Base-by-base conservation (phyloP, 2,797 vertebrate genomes). In the Melopsittacus undulatus region DNA sequence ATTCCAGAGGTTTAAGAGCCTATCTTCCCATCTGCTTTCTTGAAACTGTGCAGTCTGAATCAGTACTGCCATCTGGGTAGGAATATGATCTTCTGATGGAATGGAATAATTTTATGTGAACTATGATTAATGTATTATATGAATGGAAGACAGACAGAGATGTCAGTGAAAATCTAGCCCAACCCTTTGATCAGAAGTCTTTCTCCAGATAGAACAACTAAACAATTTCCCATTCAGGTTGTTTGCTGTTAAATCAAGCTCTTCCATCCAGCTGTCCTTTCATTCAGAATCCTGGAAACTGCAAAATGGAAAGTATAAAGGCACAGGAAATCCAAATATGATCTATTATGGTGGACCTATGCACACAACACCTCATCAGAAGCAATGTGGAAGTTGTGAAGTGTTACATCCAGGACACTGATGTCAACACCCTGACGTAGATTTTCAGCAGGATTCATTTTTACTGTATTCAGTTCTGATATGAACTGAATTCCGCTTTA, bases 1-100 rank as follows among this genome's bases (percentile, higher is more conserved):
- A 87, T 85, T 96, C 89, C 90, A 90, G 88, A 91, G 83, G 89
- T 94, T 91, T 91, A 67, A 93, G 64, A 97, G 32, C 46, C 43
- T 95, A 40, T 90, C 23, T 91, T 90, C 49, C 73, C 80, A 87
- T 96, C 91, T 95, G 66, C 49, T 89, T 94, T 77, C 89, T 74
- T 92, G 75, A 87, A 94, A 79, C 63, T 87, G 16, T 82, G 62
- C 48, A 87, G 49, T 86, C 51, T 92, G 94, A 96, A 72, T 89
- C 7, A 12, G 59, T 63, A 83, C 43, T 95, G 48, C 89, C 89
- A 82, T 89, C 88, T 96, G 92, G 75, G 42, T 76, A 89, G 36
- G 64, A 96, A 83, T 64, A 59, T 45, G 54, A 85, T 89, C 11
- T 42, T 92, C 76, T 92, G 87, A 95, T 88, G 72, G 21, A 84